These are phyloP conservation scores for Myotis lucifugus DNA, from an alignment of 2,113 vertebrate species.

Conservation along the genomic window DNA sequence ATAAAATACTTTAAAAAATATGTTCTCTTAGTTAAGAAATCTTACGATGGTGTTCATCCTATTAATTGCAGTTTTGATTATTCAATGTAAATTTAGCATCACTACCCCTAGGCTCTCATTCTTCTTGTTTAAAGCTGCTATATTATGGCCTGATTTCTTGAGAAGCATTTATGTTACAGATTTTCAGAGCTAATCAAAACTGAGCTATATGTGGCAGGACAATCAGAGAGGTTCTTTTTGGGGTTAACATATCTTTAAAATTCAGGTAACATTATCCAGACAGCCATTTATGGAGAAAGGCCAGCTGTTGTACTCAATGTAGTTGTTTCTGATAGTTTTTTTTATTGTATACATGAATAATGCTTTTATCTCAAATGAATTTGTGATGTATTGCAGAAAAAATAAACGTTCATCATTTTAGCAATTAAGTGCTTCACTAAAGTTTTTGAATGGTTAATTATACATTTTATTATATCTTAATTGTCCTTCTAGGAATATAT, in stretches of 20 bases:
- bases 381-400: not conserved
- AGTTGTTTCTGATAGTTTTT: not conserved
- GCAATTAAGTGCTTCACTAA: not conserved
- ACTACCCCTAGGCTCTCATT: not conserved
- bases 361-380: not conserved
- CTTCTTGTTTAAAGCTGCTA: not conserved
- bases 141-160: not conserved
- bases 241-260: slow-evolving; percentile 11
- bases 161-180: not conserved
- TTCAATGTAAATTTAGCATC: slow-evolving; percentile 29
- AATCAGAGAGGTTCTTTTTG: slow-evolving; percentile 26
- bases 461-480: slow-evolving; percentile 16
- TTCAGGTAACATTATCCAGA: not conserved
- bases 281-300: slow-evolving; percentile 36
- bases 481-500: not conserved
- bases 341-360: slow-evolving; percentile 1
- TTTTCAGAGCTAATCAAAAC: slow-evolving; percentile 41
- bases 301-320: not conserved
- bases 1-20: slow-evolving; percentile 52
- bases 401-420: not conserved
- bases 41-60: not conserved
- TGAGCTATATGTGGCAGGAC: not conserved
- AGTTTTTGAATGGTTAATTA: slow-evolving; percentile 43
- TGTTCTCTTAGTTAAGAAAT: not conserved
- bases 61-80: slow-evolving; percentile 7